phyloP scores from a whole-genome alignment of 2,113 vertebrate genomes.

The Notothenia rossii region DNA sequence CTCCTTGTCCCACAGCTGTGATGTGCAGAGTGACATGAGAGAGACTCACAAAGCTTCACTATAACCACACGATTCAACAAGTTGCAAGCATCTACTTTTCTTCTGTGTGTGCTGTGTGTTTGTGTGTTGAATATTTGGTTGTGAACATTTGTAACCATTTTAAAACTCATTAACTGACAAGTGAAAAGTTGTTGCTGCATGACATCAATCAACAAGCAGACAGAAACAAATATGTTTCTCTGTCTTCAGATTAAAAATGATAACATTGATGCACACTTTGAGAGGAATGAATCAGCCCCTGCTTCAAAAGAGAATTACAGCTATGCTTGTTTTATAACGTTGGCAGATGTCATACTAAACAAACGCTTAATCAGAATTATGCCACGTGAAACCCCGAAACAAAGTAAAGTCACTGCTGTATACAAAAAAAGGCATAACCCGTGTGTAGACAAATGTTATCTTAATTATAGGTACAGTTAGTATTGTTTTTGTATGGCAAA shows the following conservation, averaged over 20 bases:
- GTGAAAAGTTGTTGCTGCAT: constrained; percentile 6
- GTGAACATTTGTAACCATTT: constrained; percentile 54
- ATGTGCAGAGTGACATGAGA: constrained; percentile 68
- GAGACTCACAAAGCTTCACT: constrained; percentile 48
- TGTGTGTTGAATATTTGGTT: constrained; percentile 19
- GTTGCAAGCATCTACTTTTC: constrained; percentile 14
- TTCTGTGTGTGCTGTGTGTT: background rate
- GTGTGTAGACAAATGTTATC: constrained; percentile 38
- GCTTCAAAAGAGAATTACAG: constrained; percentile 20
- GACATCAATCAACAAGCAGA: constrained; percentile 26
- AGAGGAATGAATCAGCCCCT: constrained; percentile 1
- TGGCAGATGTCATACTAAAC: constrained; percentile 44
- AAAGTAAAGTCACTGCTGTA: constrained; percentile 27
- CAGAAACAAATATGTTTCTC: background rate
- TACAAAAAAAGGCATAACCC: constrained; percentile 22
- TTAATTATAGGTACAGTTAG: constrained; percentile 3
- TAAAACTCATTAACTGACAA: constrained; percentile 24
- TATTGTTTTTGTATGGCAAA: constrained; percentile 16
- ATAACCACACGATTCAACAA: constrained; percentile 51
- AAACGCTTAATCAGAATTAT: constrained; percentile 55
- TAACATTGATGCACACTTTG: constrained; percentile 22
- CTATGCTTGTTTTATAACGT: constrained; percentile 1
- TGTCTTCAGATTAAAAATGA: constrained; percentile 14
- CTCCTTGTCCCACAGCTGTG: constrained; percentile 68
- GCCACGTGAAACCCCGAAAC: constrained; percentile 6